Conservation (phyloP, 2,797 vertebrate species). For the Phoxinus dragarum region DNA sequence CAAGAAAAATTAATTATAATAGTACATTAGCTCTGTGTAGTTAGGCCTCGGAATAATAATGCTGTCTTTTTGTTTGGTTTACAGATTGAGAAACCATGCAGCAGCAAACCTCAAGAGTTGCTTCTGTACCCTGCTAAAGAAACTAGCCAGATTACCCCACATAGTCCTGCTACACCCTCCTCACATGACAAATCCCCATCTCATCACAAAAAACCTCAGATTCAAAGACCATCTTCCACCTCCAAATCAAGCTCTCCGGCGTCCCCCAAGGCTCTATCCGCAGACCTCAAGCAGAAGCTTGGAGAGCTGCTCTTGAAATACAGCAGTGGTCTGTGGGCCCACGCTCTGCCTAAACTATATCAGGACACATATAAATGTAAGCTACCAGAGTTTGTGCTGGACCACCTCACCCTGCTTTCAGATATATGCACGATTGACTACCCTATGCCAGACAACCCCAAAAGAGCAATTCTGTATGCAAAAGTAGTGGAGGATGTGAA, state of each 20-base stretch:
- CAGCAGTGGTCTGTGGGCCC: constrained; percentile 91
- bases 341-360: constrained; percentile 92
- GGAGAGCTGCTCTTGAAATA: constrained; percentile 88
- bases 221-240: constrained; percentile 59
- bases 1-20: neutral
- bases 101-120: constrained; percentile 82
- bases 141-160: constrained; percentile 51
- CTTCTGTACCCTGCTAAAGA: constrained; percentile 88
- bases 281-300: constrained; percentile 85
- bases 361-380: constrained; percentile 88
- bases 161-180: constrained; percentile 32
- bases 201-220: constrained; percentile 58
- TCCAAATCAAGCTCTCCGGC: constrained; percentile 64
- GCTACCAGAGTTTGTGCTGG: constrained; percentile 85
- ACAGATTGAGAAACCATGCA: constrained; percentile 80
- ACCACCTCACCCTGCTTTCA: constrained; percentile 85
- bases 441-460: constrained; percentile 87
- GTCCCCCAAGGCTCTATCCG: constrained; percentile 69
- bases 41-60: neutral
- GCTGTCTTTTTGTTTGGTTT: constrained; percentile 20
- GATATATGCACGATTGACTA: constrained; percentile 90
- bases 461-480: constrained; percentile 92
- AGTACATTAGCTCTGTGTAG: neutral
- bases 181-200: constrained; percentile 57
- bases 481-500: constrained; percentile 79